Conservation (phyloP, 2,888 invertebrate species). For the Pilophorus perplexus region DNA sequence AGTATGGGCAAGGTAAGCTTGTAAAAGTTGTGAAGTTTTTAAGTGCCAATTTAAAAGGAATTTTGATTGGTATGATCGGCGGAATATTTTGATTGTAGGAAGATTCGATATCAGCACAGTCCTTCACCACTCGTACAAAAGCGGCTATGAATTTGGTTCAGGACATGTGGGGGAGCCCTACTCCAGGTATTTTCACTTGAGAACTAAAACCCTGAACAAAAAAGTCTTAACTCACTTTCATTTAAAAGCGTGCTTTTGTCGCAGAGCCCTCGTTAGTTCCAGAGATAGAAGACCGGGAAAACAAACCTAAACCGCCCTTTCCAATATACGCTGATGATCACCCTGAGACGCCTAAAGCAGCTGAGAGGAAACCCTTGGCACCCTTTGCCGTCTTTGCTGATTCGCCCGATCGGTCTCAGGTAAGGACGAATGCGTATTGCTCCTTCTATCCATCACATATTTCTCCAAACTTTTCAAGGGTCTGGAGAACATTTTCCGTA, state of each 20-base stretch:
- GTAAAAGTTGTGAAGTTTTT: too few relatives aligned
- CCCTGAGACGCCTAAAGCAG: constrained; percentile 23
- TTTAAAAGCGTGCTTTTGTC: too few relatives aligned
- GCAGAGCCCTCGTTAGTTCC: too few relatives aligned
- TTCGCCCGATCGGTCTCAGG: too few relatives aligned
- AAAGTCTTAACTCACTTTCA: too few relatives aligned
- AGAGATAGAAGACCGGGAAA: background rate
- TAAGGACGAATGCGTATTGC: too few relatives aligned
- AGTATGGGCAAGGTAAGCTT: constrained; percentile 20
- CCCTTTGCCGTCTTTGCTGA: constrained; percentile 16
- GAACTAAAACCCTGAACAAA: too few relatives aligned
- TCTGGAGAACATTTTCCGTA: too few relatives aligned
- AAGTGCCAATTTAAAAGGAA: background rate
- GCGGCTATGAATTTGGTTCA: constrained; percentile 66
- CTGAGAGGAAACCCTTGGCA: constrained; percentile 16
- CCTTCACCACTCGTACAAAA: constrained; percentile 66
- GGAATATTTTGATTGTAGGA: too few relatives aligned
- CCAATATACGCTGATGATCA: constrained; percentile 18
- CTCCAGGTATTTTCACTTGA: constrained; percentile 20
- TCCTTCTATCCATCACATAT: too few relatives aligned
- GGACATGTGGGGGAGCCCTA: constrained; percentile 57
- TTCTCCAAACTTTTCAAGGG: too few relatives aligned
- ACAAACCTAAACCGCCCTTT: background rate
- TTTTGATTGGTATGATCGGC: too few relatives aligned
- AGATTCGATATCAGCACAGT: constrained; percentile 42